Evolutionary conservation across 2,797 vertebrate genomes (phyloP).

Genomic region (Coregonus ussuriensis): DNA sequence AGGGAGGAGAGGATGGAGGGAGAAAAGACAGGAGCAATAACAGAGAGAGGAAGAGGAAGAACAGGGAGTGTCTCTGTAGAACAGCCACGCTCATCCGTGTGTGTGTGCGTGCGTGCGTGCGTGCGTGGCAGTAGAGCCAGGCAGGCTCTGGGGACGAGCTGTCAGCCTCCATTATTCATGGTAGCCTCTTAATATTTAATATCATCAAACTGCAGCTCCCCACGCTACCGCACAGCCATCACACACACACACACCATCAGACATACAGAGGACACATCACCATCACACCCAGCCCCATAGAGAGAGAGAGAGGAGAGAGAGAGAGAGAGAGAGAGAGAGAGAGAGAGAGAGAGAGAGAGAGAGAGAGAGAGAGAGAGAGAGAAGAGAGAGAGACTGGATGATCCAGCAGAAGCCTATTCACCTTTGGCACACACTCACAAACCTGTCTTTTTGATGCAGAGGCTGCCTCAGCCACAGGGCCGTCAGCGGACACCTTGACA

Average conservation of each 20-base stretch:
- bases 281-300: constrained; percentile 8
- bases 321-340: background rate
- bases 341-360: background rate
- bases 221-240: constrained; percentile 49
- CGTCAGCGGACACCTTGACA: constrained; percentile 26
- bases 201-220: constrained; percentile 79
- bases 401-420: constrained; percentile 36
- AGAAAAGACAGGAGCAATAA: background rate
- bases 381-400: constrained; percentile 8
- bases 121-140: constrained; percentile 61
- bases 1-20: background rate
- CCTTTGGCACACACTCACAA: constrained; percentile 26
- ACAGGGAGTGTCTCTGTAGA: background rate
- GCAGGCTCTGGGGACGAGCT: constrained; percentile 73
- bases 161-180: constrained; percentile 86
- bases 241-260: background rate
- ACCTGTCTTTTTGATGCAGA: constrained; percentile 53
- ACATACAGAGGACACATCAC: constrained; percentile 58
- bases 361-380: constrained; percentile 16
- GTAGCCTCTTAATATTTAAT: constrained; percentile 85
- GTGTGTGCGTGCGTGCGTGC: constrained; percentile 37
- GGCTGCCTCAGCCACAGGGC: constrained; percentile 24
- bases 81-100: background rate
- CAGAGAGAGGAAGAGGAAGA: background rate
- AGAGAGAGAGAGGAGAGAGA: background rate